Evolutionary conservation across 2,797 vertebrate species (phyloP), one percentile per base, ranked within the genome.

Genomic region (Garrulus glandarius): DNA sequence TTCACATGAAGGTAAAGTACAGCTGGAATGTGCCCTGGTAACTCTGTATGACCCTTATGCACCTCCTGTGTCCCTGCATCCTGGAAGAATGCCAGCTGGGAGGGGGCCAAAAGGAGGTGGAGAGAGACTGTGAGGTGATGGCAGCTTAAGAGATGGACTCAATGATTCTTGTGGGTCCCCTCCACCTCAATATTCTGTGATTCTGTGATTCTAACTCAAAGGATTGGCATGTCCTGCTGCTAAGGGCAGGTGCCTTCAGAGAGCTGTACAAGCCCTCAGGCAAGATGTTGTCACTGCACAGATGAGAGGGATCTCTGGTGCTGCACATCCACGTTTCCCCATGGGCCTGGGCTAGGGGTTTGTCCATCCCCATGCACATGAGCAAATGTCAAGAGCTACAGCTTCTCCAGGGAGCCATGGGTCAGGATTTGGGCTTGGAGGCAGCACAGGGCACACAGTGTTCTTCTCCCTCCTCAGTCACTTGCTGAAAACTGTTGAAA

Each of bases 281-380:
- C 1, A 13, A 77, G n/a, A 39, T 15, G 13, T 7, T 36, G 12
- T 2, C 9, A 22, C 18, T 0, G 0, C 5, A 37, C 6, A 49
- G n/a, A 43, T 1, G 1, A 32, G 29, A 87, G 13, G 4, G 6
- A 32, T 63, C 3, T 10, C 34, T 68, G 29, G 8, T 64, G 14
- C 44, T 91, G 8, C 20, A 55, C 1, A 2, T 37, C 0, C 1
- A 11, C 1, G 0, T 61, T 21, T 86, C 29, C 18, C 10, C 8
- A 5, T 5, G 27, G 24, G 9, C 20, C 37, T 67, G 17, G 5
- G 6, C 12, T 46, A 20, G 43, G 6, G 6, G 1, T 36, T 52
- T 69, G 24, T 55, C 26, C 23, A n/a, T 70, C 13, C 32, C 5
- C 2, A 3, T 8, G 24, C 13, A 18, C 23, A n/a, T 2, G 2